Evolutionary conservation across 2,888 invertebrate species (phyloP), one percentile per base, ranked within the genome.

Genomic region (Venusia cambrica): DNA sequence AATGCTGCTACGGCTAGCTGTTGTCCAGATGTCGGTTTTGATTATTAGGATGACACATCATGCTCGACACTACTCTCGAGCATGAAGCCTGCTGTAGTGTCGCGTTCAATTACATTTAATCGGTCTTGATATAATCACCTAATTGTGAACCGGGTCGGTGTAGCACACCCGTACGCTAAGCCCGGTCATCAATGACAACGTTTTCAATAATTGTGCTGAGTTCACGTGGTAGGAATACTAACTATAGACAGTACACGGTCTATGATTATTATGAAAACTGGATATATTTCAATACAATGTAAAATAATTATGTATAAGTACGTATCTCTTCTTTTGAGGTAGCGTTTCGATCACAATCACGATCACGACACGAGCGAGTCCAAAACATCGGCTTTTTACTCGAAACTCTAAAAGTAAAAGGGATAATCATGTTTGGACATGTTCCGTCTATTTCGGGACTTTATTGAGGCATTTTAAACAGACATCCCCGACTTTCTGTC

Each of bases 51-150:
- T 73, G 73, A 74, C 74, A 64, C 71, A 73, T 61, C 31, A 29
- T 42, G 26, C 33, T 37, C 3, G 6, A 7, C 25, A 34, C 27
- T 26, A 29, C 39, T 33, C 30, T 18, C 34, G 43, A 48, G 54
- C 43, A 36, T 45, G 47, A 49, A 56, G 54, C 62, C 59, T 60
- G 54, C 54, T 60, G 61, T 68, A 65, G 64, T 68, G 72, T 72
- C 74, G 73, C 72, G 68, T 75, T 79, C 83, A 84, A 85, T 85
- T 85, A 78, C 75, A 73, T 68, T 74, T 84, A 83, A 87, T 85
- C 75, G 76, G 64, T 64, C 73, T 68, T 75, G 68, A 78, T 80
- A 76, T 79, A 79, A 83, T 83, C 76, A 76, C 70, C 71, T 76
- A 74, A 75, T 81, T 81, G 76, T 65, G 60, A 66, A 62, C 61